Base-by-base conservation (phyloP, 2,888 invertebrate species). In the Meteorus cinctellus region DNA sequence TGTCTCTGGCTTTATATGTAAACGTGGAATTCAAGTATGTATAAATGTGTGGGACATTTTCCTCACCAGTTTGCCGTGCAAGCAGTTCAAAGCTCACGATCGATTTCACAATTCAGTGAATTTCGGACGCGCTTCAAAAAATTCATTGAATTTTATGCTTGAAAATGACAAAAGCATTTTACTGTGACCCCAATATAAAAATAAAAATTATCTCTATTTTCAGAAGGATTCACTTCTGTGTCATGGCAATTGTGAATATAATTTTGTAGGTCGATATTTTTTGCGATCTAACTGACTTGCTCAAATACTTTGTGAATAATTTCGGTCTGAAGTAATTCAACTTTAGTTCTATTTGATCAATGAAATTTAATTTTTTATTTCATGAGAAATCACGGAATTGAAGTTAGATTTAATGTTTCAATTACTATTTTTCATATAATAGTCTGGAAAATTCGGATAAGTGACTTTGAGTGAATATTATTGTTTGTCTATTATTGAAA, bases 401-500 rank as follows among this genome's bases (percentile, higher is more conserved):
- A 8, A 8, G 41, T 41, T 8, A 41, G 3, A 48, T 48, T 16
- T 16, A 48, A 4, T n/a, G n/a, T n/a, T n/a, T n/a, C 2, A 48
- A 48, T 48, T n/a, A 14, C n/a, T n/a, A 48, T 48, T 48, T 16
- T 24, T 19, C 10, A 19, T 55, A 55, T 19, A 55, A 8, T 5
- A 55, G n/a, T 55, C 8, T 19, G n/a, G 4, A 55, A 19, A 65
- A 19, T 5, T 41, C 5, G 0, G 19, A 16, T 65, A 19, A 34
- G 19, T 31, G n/a, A 31, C 2, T 65, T 16, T 24, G 41, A 41
- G 24, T 65, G 12, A 12, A 65, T 65, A 65, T 36, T 3, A 41
- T 19, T 63, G 63, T 63, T 65, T 41, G 65, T 41, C 19, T 34
- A 36, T 41, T 41, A 41, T n/a, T 34, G 65, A 36, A 36, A 41